Evolutionary conservation across 2,888 invertebrate species (phyloP).

Genomic region (Tortrix viridana): DNA sequence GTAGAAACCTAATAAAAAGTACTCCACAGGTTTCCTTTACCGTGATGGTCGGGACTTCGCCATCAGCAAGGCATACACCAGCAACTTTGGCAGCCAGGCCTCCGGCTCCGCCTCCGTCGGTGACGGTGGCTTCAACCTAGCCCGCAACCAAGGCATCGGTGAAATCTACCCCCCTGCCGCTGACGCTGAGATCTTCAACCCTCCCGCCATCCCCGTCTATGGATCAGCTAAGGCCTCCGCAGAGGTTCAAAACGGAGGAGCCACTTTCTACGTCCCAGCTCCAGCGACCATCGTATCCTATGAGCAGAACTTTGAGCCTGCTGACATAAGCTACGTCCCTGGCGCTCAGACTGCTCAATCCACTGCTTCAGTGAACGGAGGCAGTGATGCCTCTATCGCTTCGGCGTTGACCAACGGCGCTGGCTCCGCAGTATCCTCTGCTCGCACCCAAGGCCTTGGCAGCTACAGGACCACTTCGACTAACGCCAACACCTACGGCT

Average conservation of each 20-base stretch:
- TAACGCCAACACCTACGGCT: slow-evolving; percentile 59
- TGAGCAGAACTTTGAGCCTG: slow-evolving; percentile 65
- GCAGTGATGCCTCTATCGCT: slow-evolving; percentile 57
- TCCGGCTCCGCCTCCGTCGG: slow-evolving; percentile 57
- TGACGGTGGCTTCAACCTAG: slow-evolving; percentile 50
- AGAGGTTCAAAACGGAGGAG: slow-evolving; percentile 49
- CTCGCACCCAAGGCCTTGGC: slow-evolving; percentile 59
- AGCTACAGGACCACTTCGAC: slow-evolving; percentile 58
- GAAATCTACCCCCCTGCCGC: slow-evolving; percentile 56
- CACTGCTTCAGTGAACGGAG: slow-evolving; percentile 56
- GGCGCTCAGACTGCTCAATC: slow-evolving; percentile 58
- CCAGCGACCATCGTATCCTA: slow-evolving; percentile 68
- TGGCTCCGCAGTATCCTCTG: slow-evolving; percentile 62
- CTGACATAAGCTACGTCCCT: slow-evolving; percentile 50
- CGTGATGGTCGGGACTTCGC: slow-evolving; percentile 70
- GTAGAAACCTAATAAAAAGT: neutral
- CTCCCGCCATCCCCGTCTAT: slow-evolving; percentile 45
- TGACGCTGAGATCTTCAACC: slow-evolving; percentile 56
- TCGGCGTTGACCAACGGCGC: slow-evolving; percentile 57
- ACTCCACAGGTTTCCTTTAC: slow-evolving; percentile 56
- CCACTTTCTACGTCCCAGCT: slow-evolving; percentile 63
- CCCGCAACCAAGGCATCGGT: slow-evolving; percentile 53
- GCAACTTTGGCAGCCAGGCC: slow-evolving; percentile 56
- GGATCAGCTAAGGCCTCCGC: slow-evolving; percentile 50
- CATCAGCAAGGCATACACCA: slow-evolving; percentile 60